phyloP scores from a whole-genome alignment of 2,797 vertebrate species.

The Catostomus latipinnis region DNA sequence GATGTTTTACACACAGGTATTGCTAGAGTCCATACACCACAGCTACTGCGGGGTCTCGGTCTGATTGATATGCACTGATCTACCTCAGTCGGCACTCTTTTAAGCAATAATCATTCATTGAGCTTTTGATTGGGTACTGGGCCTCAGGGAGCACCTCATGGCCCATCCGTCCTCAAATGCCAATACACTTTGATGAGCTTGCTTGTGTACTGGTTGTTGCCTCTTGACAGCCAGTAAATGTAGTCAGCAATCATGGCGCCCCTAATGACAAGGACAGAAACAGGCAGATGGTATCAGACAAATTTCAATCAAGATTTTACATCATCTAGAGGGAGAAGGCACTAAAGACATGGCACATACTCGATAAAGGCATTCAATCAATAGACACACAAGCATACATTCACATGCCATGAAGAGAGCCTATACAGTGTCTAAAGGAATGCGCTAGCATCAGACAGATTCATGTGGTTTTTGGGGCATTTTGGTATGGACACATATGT shows the following conservation, averaged over 20 bases:
- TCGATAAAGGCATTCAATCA: conserved; percentile 35
- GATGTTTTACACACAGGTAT: background rate
- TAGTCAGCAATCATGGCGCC: conserved; percentile 85
- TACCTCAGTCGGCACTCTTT: conserved; percentile 81
- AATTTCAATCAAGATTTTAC: conserved; percentile 63
- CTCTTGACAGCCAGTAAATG: conserved; percentile 80
- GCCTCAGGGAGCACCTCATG: conserved; percentile 45
- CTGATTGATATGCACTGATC: conserved; percentile 82
- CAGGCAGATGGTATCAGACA: conserved; percentile 62
- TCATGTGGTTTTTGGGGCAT: background rate
- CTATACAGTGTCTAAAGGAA: background rate
- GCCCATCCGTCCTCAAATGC: conserved; percentile 86
- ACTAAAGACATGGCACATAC: conserved; percentile 51
- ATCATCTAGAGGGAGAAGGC: conserved; percentile 35
- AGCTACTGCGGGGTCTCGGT: conserved; percentile 63
- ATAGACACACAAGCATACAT: conserved; percentile 10
- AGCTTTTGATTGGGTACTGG: conserved; percentile 73
- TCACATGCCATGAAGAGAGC: background rate
- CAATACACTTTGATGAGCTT: conserved; percentile 89
- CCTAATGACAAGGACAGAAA: conserved; percentile 74
- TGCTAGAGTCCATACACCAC: conserved; percentile 70
- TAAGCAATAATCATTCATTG: conserved; percentile 84
- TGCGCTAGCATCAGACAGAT: conserved; percentile 1
- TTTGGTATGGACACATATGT: background rate
- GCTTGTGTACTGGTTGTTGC: conserved; percentile 75